Conservation (phyloP, 2,113 vertebrate genomes). For the Myiopsitta monachus region DNA sequence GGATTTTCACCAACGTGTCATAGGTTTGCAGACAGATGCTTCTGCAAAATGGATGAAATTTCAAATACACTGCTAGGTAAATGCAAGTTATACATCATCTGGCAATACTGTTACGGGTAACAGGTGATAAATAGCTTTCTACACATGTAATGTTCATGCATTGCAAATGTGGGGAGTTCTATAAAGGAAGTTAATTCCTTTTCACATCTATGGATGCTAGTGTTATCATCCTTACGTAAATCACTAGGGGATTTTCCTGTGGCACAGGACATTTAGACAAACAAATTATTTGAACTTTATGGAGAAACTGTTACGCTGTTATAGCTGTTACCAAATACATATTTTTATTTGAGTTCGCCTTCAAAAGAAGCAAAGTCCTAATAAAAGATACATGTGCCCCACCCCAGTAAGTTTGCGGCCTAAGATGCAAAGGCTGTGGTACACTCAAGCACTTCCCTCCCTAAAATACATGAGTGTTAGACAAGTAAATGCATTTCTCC, state of each 20-base stretch:
- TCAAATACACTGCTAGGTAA: not conserved
- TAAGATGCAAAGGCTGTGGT: not conserved
- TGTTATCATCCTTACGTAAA: not conserved
- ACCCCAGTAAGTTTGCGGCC: not conserved
- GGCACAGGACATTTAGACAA: not conserved
- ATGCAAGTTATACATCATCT: not conserved
- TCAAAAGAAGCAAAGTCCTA: not conserved
- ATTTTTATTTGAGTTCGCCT: not conserved
- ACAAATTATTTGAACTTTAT: not conserved
- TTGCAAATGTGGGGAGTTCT: not conserved
- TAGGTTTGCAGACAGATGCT: conserved; percentile 24
- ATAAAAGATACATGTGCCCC: not conserved
- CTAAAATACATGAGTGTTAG: not conserved
- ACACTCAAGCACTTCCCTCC: not conserved
- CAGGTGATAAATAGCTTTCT: conserved; percentile 22
- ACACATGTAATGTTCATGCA: not conserved
- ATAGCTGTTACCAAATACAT: not conserved
- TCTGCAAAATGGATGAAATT: conserved; percentile 56
- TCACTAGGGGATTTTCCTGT: not conserved
- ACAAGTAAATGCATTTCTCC: not conserved
- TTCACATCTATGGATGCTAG: not conserved
- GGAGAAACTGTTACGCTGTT: not conserved
- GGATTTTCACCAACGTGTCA: not conserved
- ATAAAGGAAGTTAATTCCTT: not conserved
- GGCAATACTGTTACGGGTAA: not conserved